Evolutionary conservation across 2,113 vertebrate genomes (phyloP).

Genomic region (Phalacrocorax pelagicus): DNA sequence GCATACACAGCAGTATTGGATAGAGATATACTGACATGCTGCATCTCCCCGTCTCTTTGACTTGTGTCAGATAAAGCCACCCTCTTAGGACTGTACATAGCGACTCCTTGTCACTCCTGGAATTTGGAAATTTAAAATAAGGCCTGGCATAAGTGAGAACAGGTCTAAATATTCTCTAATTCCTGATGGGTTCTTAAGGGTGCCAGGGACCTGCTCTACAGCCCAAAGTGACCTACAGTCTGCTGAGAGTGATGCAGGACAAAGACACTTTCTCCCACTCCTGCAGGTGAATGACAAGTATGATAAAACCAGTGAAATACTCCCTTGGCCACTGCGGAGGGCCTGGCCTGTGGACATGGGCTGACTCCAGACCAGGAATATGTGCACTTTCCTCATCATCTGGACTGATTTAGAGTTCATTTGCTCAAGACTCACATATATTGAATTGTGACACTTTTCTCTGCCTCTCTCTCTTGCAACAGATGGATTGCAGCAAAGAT

Average conservation of each 20-base stretch:
- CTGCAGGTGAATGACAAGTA: neutral
- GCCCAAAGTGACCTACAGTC: neutral
- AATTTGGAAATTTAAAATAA: neutral
- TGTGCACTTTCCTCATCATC: neutral
- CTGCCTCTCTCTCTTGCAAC: neutral
- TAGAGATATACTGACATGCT: neutral
- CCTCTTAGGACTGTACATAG: neutral
- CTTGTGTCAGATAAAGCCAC: neutral
- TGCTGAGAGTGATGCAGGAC: neutral
- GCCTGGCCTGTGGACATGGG: fast-evolving
- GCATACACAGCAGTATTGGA: neutral
- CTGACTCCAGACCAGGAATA: neutral
- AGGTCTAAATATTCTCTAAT: neutral
- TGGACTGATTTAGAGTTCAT: neutral
- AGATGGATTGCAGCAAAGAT: neutral
- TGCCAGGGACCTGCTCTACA: neutral
- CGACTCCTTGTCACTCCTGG: neutral
- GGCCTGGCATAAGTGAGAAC: neutral
- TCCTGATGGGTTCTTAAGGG: neutral
- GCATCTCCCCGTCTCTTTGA: neutral
- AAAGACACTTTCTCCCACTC: neutral
- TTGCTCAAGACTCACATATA: neutral
- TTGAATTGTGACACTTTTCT: neutral
- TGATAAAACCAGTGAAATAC: neutral
- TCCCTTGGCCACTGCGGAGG: neutral